phyloP scores from a whole-genome alignment of 2,113 vertebrate genomes.

The Drymodes brunneopygia region DNA sequence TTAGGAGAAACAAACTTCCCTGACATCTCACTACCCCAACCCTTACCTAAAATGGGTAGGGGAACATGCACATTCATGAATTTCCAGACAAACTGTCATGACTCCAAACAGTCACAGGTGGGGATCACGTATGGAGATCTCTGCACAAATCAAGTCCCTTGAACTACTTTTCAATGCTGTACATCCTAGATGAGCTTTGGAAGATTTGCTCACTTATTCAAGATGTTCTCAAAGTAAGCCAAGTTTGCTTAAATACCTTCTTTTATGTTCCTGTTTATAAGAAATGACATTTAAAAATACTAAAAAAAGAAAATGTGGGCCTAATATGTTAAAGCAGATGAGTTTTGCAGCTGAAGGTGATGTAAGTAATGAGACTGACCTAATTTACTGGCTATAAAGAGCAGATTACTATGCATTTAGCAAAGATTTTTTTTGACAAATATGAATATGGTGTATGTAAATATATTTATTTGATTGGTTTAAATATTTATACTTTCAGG shows the following conservation, averaged over 20 bases:
- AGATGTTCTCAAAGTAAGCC: not conserved
- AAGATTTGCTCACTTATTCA: not conserved
- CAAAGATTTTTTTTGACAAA: not conserved
- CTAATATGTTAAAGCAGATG: not conserved
- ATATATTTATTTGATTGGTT: not conserved
- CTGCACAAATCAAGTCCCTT: not conserved
- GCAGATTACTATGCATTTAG: not conserved
- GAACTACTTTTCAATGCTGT: not conserved
- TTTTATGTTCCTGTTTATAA: not conserved
- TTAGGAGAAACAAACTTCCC: not conserved
- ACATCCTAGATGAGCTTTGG: not conserved
- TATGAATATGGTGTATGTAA: not conserved
- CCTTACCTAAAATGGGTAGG: not conserved
- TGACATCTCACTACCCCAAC: not conserved
- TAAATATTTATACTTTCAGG: not conserved
- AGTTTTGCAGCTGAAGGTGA: not conserved
- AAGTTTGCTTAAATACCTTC: not conserved
- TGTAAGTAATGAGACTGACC: not conserved
- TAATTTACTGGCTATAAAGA: not conserved
- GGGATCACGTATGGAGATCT: not conserved
- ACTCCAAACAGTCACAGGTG: accelerated
- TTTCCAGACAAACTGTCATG: not conserved
- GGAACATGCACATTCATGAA: not conserved
- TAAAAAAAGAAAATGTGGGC: not conserved
- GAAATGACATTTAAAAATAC: not conserved